A percentile compares a stretch with the other conserved stretches of the same genome.
These are phyloP conservation scores for Crossaster papposus DNA, from an alignment of 53 echinoderm and acorn worm species.

Conservation along the genomic window DNA sequence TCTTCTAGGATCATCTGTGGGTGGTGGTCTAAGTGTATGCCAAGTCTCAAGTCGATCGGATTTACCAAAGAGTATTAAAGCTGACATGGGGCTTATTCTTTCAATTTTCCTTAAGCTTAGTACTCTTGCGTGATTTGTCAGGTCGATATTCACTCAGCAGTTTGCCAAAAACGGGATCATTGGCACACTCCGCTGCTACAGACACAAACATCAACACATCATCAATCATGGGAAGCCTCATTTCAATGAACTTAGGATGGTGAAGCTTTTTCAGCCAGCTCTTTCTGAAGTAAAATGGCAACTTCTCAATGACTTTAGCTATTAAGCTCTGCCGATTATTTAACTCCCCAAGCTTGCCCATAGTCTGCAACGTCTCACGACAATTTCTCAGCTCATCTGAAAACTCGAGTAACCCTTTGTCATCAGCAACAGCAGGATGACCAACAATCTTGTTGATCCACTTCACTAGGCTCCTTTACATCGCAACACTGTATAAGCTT, in stretches of 20 bases:
- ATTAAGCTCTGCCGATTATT: slow-evolving; percentile 30
- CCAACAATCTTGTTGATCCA: slow-evolving; percentile 63
- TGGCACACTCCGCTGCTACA: slow-evolving; percentile 41
- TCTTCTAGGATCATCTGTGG: too few relatives aligned
- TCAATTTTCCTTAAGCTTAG: background rate
- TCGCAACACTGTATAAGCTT: too few relatives aligned
- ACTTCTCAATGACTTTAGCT: slow-evolving; percentile 19
- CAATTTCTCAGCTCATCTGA: slow-evolving; percentile 65
- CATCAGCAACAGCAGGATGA: slow-evolving; percentile 24
- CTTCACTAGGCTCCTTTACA: too few relatives aligned
- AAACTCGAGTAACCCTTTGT: slow-evolving; percentile 37
- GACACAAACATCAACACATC: slow-evolving; percentile 49
- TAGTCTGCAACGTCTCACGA: slow-evolving; percentile 47
- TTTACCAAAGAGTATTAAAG: too few relatives aligned
- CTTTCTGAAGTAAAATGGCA: slow-evolving; percentile 43
- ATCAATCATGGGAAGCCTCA: slow-evolving; percentile 24
- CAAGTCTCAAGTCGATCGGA: too few relatives aligned
- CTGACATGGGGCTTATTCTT: too few relatives aligned
- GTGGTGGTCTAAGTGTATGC: too few relatives aligned
- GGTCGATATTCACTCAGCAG: background rate
- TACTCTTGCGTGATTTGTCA: background rate
- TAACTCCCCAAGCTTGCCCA: slow-evolving; percentile 50
- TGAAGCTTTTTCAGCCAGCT: slow-evolving; percentile 53
- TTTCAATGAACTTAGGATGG: background rate
- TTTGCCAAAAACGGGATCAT: slow-evolving; percentile 41